Evolutionary conservation across 2,888 invertebrate species (phyloP), one percentile per base, ranked within the genome.

Genomic region (Eulithis prunata): DNA sequence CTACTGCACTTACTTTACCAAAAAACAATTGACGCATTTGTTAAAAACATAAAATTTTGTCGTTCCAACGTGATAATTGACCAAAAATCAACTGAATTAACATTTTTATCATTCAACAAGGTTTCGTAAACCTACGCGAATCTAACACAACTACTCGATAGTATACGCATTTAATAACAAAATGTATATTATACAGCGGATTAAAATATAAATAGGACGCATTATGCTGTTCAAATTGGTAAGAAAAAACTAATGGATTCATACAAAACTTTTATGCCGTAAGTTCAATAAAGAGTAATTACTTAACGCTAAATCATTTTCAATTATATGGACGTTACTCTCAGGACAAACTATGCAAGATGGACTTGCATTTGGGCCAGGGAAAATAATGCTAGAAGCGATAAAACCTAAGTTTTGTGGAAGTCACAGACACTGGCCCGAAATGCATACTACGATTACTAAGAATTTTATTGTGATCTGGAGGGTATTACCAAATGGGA

Each of bases 261-360:
- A 81, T 81, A 83, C 75, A 79, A 81, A 81, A 79, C 73, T 75
- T 79, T 74, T 69, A 72, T 66, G 71, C 71, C 64, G 62, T 76
- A 67, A 77, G 77, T 77, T 75, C 76, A 82, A 79, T 80, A 78
- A 79, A 71, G 41, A 85, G 88, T 84, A 84, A 83, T 85, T 79
- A 89, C 91, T 88, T 91, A 91, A 90, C 73, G 86, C 91, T 91
- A 89, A 91, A 90, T 88, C 85, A 90, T 90, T 88, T 85, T 87
- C 83, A 86, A 88, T 90, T 89, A 91, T 89, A 91, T 92, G 92
- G 92, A 93, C 92, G 92, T 91, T 88, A 90, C 74, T 86, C 82
- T 87, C 75, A 91, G 92, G 92, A 91, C 92, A 90, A 87, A 66
- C 84, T 87, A 91, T 80, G 85, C 82, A 86, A 91, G 90, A 91